Percentiles rank a stretch among this genome's conserved stretches.
phyloP scores from a whole-genome alignment of 2,888 invertebrate species.

The Epinotia brunnichana region DNA sequence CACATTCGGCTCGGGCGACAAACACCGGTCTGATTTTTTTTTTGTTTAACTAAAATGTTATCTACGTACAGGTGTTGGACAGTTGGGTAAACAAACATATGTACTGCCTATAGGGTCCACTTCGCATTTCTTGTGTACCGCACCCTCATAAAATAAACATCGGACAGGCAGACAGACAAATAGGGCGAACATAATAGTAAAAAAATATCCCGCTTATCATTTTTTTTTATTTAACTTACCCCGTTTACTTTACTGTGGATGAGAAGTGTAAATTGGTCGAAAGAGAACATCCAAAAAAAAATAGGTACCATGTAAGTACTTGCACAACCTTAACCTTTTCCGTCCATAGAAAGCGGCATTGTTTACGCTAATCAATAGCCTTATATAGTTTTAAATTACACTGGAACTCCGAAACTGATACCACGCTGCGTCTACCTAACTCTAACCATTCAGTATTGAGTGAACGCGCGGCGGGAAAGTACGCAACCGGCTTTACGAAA shows the following conservation, averaged over 20 bases:
- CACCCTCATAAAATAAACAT: no score
- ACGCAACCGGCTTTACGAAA: slow-evolving; percentile 48
- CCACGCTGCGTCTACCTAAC: slow-evolving; percentile 34
- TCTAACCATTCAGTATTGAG: slow-evolving; percentile 47
- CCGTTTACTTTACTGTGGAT: background rate
- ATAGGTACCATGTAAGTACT: background rate
- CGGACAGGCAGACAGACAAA: no score
- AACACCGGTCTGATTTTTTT: no score
- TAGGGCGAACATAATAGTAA: no score
- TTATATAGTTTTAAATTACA: slow-evolving; percentile 56
- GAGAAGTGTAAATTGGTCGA: background rate
- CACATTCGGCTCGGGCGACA: no score
- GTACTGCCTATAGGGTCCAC: no score
- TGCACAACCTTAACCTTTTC: slow-evolving; percentile 7
- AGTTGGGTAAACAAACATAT: no score
- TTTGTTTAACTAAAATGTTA: no score
- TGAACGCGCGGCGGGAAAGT: slow-evolving; percentile 58
- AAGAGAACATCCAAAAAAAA: background rate
- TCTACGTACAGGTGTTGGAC: no score
- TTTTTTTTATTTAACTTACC: no score
- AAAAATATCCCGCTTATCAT: no score
- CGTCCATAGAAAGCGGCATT: slow-evolving; percentile 17
- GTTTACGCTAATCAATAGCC: slow-evolving; percentile 45
- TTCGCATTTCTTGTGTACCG: no score
- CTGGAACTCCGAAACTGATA: slow-evolving; percentile 64